Conservation (phyloP, 2,888 invertebrate species). For the Bombylius major region DNA sequence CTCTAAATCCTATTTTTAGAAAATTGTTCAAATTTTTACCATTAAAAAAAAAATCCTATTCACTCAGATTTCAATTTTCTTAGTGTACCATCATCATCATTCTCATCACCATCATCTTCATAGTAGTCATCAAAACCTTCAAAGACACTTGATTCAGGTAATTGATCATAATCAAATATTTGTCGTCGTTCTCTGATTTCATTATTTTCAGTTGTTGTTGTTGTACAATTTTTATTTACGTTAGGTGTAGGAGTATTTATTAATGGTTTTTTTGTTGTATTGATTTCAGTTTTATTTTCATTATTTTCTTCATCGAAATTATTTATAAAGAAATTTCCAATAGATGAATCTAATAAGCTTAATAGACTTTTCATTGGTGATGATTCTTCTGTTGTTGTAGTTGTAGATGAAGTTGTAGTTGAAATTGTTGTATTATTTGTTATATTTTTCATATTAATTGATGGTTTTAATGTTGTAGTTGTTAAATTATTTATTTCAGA, state of each 20-base stretch:
- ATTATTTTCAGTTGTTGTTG: conserved; percentile 22
- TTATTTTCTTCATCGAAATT: conserved; percentile 18
- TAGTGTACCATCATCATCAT: neutral
- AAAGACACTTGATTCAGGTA: conserved; percentile 28
- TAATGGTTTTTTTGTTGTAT: neutral
- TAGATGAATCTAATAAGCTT: conserved; percentile 28
- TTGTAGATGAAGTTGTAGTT: conserved; percentile 9
- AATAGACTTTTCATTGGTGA: conserved; percentile 26
- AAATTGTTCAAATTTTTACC: too few relatives aligned
- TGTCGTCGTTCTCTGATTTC: conserved; percentile 26
- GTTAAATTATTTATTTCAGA: conserved; percentile 1
- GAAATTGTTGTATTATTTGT: conserved; percentile 14
- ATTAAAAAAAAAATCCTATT: neutral
- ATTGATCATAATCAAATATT: conserved; percentile 34
- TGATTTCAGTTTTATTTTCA: neutral
- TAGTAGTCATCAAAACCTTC: conserved; percentile 8
- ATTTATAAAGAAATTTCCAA: conserved; percentile 25
- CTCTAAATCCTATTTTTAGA: too few relatives aligned
- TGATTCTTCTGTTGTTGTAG: conserved; percentile 2
- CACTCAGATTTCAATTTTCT: neutral
- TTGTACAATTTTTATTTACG: neutral
- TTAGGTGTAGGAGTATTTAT: neutral
- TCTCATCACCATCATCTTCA: conserved; percentile 6
- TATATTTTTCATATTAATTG: too few relatives aligned
- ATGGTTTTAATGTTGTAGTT: conserved; percentile 1